Evolutionary conservation across 2,888 invertebrate species (phyloP).

Genomic region (Lochmaea capreae): DNA sequence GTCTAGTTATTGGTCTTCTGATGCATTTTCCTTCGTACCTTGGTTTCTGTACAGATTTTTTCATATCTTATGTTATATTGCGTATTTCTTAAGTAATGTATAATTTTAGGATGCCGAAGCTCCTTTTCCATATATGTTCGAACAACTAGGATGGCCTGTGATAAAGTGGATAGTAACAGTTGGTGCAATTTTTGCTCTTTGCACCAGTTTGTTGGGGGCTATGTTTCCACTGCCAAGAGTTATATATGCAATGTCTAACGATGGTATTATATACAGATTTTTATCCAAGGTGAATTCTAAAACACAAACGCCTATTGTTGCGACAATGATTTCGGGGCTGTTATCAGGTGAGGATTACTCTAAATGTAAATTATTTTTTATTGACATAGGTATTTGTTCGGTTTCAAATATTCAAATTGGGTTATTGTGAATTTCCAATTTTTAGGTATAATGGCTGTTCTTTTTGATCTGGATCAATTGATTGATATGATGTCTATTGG

Average conservation of each 20-base stretch:
- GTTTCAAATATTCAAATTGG: neutral
- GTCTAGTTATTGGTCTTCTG: too few species aligned
- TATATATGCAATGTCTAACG: constrained; percentile 90
- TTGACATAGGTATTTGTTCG: too few species aligned
- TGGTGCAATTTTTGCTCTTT: constrained; percentile 92
- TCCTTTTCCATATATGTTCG: constrained; percentile 89
- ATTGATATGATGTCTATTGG: constrained; percentile 98
- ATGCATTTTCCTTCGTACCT: too few species aligned
- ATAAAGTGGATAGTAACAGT: constrained; percentile 91
- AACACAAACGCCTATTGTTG: constrained; percentile 84
- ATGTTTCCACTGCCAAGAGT: constrained; percentile 91
- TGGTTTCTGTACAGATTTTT: too few species aligned
- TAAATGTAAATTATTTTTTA: too few species aligned
- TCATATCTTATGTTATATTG: too few species aligned
- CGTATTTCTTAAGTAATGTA: too few species aligned
- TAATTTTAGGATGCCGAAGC: constrained; percentile 79
- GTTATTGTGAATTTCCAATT: constrained; percentile 33
- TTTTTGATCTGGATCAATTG: constrained; percentile 91
- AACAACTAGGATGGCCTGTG: constrained; percentile 77
- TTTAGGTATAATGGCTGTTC: constrained; percentile 82
- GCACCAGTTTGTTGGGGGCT: constrained; percentile 86
- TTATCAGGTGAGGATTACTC: constrained; percentile 76
- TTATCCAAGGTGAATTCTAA: constrained; percentile 76
- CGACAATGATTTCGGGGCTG: constrained; percentile 81
- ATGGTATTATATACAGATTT: constrained; percentile 84